A percentile compares a stretch with the other conserved stretches of the same genome.
phyloP scores from a whole-genome alignment of 2,113 vertebrate genomes.

The Lampris megalopsis region DNA sequence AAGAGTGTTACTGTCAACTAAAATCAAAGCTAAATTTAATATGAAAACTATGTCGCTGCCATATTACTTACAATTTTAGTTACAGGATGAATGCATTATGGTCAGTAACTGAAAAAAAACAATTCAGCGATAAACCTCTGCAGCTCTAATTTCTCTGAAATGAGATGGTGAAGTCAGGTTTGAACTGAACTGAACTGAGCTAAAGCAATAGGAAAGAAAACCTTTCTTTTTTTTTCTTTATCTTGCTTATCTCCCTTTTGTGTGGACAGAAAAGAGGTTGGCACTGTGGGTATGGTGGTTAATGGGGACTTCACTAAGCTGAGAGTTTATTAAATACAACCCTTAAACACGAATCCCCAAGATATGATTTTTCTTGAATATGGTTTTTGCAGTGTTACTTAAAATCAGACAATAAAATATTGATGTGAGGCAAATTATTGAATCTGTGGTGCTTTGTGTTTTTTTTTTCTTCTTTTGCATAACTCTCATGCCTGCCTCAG shows the following conservation, averaged over 20 bases:
- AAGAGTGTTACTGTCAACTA: conserved; percentile 1
- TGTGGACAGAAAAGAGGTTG: conserved; percentile 45
- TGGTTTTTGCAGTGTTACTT: too few relatives aligned
- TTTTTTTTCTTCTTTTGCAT: too few relatives aligned
- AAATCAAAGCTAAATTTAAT: conserved; percentile 32
- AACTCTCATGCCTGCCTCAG: neutral
- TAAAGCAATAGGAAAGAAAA: conserved; percentile 12
- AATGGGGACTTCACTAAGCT: conserved; percentile 10
- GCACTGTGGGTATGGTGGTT: conserved; percentile 39
- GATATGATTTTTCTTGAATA: too few relatives aligned
- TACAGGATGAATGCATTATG: neutral
- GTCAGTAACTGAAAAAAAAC: conserved; percentile 12
- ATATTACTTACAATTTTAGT: conserved; percentile 12
- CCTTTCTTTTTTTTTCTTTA: conserved; percentile 19
- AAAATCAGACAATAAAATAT: too few relatives aligned
- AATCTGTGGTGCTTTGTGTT: too few relatives aligned
- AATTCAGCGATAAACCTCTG: neutral
- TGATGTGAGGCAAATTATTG: too few relatives aligned
- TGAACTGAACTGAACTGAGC: conserved; percentile 13
- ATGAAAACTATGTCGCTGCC: conserved; percentile 6
- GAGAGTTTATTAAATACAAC: too few relatives aligned
- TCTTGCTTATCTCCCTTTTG: conserved; percentile 6
- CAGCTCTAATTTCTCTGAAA: conserved; percentile 22
- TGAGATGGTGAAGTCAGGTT: conserved; percentile 8
- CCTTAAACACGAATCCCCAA: too few relatives aligned